Evolutionary conservation across 2,113 vertebrate species (phyloP).

Genomic region (Ptyas mucosa): DNA sequence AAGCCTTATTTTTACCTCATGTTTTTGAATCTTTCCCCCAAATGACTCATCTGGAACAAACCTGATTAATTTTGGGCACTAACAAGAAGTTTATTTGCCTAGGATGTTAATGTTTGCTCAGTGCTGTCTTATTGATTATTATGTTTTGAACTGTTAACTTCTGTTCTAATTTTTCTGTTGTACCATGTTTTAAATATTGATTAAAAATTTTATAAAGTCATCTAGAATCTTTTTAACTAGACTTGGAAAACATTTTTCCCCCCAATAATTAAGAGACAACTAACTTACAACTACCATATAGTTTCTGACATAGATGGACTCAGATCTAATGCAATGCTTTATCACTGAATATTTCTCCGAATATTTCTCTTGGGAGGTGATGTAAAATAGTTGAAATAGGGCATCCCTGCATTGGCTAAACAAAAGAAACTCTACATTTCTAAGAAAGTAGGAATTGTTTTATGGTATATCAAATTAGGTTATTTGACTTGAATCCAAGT

Average conservation of each 20-base stretch:
- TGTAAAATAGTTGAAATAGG: neutral
- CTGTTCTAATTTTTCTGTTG: neutral
- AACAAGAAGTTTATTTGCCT: neutral
- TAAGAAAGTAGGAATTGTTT: neutral
- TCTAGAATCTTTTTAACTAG: neutral
- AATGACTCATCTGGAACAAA: neutral
- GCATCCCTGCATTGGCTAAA: neutral
- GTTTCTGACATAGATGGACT: neutral
- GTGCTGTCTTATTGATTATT: neutral
- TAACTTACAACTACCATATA: neutral
- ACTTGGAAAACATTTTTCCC: too few species aligned
- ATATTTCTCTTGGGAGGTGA: neutral
- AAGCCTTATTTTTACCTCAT: neutral
- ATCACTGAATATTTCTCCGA: neutral
- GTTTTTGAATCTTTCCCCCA: neutral
- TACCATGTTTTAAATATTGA: neutral
- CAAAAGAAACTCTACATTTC: neutral
- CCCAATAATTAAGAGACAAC: neutral
- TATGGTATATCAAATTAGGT: neutral
- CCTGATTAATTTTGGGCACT: neutral
- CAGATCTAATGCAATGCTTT: neutral
- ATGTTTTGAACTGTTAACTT: neutral
- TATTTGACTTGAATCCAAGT: neutral
- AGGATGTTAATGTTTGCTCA: neutral
- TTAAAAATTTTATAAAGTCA: neutral